Evolutionary conservation across 2,113 vertebrate genomes (phyloP), one percentile per base, ranked within the genome.

Genomic region (Orcinus orca): DNA sequence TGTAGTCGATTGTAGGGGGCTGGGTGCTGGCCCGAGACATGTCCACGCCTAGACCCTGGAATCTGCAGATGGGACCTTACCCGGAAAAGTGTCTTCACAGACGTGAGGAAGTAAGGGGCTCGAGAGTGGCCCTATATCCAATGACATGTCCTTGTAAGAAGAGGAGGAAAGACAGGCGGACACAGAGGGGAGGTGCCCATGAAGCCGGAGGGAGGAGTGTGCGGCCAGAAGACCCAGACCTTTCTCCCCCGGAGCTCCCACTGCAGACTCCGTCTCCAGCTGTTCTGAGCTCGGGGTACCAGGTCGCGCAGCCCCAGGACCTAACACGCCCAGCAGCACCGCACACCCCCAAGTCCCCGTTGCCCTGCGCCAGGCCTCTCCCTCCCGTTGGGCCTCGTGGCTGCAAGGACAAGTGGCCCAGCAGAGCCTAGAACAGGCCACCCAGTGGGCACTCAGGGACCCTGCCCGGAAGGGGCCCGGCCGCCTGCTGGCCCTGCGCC

Each of bases 1-100:
- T 1, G 8, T 3, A 29, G n/a, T 25, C 14, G 13, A 36, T 0
- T 5, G n/a, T 0, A 53, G 2, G 53, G 53, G 21, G 23, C 4
- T 4, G 33, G 21, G 21, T 14, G 29, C 20, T 33, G 81, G 6
- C n/a, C n/a, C 55, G 36, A 80, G 38, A 41, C 36, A 6, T 0
- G 63, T 53, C 81, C 60, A 47, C 1, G 0, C 38, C 60, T 47
- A 12, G 10, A 6, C 11, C 38, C 76, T 17, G 13, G 58, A 31
- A 31, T 10, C 38, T 47, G 60, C 31, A 41, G 18, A 12, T 6
- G 6, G 21, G 26, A 18, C 6, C 80, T 83, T 25, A 25, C 58
- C 15, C 15, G 7, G 77, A 36, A 58, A 58, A 58, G 21, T 13
- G 21, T 12, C 31, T 12, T 29, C 33, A 33, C 18, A 55, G 18